Evolutionary conservation across 1,140 invertebrate genomes (phyloP).

Genomic region (Zaprionus ghesquierei): DNA sequence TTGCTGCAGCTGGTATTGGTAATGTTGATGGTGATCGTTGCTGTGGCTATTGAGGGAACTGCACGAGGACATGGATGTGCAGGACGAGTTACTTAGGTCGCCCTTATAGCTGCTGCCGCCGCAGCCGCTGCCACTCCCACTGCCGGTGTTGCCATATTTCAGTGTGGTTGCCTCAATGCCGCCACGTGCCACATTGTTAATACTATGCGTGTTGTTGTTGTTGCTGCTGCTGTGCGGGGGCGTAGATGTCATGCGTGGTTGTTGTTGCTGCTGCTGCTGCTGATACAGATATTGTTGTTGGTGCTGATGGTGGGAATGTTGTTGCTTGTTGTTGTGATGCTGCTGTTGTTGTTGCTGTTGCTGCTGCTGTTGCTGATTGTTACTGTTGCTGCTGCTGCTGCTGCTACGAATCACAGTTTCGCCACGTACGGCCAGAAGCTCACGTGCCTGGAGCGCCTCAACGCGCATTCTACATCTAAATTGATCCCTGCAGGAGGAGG

Average conservation of each 20-base stretch:
- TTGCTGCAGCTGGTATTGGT: conserved; percentile 77
- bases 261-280: conserved; percentile 54
- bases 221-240: conserved; percentile 37
- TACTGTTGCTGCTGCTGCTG: conserved; percentile 60
- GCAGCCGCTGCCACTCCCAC: conserved; percentile 53
- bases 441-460: conserved; percentile 75
- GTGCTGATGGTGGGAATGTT: conserved; percentile 69
- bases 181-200: conserved; percentile 65
- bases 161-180: conserved; percentile 76
- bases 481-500: conserved; percentile 61
- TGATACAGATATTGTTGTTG: conserved; percentile 55
- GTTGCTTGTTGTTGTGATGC: conserved; percentile 59
- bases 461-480: conserved; percentile 82
- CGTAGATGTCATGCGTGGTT: conserved; percentile 71
- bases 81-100: conserved; percentile 47
- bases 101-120: conserved; percentile 59
- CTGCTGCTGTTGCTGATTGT: conserved; percentile 48
- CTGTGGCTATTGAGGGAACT: conserved; percentile 69
- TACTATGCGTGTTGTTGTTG: conserved; percentile 57
- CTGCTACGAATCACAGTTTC: conserved; percentile 76
- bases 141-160: conserved; percentile 74
- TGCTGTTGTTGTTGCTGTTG: conserved; percentile 31
- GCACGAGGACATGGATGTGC: conserved; percentile 57
- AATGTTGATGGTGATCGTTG: conserved; percentile 80
- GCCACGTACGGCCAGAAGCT: conserved; percentile 75